Percentiles rank a stretch among this genome's conserved stretches.
Conservation (phyloP, 2,888 invertebrate species). For the Crocallis elinguaria region DNA sequence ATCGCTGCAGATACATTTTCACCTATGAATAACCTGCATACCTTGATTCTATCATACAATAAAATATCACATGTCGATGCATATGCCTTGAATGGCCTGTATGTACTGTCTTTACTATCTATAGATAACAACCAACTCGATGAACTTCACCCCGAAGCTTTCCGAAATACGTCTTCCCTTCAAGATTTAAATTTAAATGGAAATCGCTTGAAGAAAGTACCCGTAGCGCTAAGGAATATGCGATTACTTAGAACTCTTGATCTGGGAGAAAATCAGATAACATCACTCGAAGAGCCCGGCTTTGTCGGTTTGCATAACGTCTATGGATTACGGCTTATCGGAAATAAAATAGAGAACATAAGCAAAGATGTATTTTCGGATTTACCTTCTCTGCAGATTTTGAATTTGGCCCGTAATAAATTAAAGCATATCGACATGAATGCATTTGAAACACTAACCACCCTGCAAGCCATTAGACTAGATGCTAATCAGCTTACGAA, state of each 20-base stretch:
- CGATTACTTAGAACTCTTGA: slow-evolving; percentile 94
- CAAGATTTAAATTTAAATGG: slow-evolving; percentile 96
- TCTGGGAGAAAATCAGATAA: slow-evolving; percentile 95
- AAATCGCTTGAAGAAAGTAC: slow-evolving; percentile 92
- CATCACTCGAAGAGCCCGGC: slow-evolving; percentile 90
- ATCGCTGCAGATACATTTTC: slow-evolving; percentile 95
- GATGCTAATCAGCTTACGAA: slow-evolving; percentile 94
- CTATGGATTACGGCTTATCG: slow-evolving; percentile 94
- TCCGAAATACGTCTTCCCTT: slow-evolving; percentile 95
- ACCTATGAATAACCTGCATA: slow-evolving; percentile 96
- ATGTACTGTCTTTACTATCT: slow-evolving; percentile 93
- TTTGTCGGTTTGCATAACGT: slow-evolving; percentile 94
- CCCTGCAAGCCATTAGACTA: slow-evolving; percentile 93
- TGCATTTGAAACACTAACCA: slow-evolving; percentile 91
- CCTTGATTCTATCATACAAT: slow-evolving; percentile 93
- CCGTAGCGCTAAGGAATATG: slow-evolving; percentile 93
- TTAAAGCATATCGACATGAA: slow-evolving; percentile 91
- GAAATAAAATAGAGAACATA: slow-evolving; percentile 93
- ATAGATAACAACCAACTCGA: slow-evolving; percentile 94
- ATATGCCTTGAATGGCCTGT: slow-evolving; percentile 94
- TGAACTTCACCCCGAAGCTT: slow-evolving; percentile 94
- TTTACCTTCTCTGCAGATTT: slow-evolving; percentile 91
- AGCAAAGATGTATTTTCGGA: slow-evolving; percentile 92
- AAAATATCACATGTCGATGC: slow-evolving; percentile 93
- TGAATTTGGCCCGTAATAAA: slow-evolving; percentile 95